Base-by-base conservation (phyloP, 2,113 vertebrate species). In the Rhea americana region DNA sequence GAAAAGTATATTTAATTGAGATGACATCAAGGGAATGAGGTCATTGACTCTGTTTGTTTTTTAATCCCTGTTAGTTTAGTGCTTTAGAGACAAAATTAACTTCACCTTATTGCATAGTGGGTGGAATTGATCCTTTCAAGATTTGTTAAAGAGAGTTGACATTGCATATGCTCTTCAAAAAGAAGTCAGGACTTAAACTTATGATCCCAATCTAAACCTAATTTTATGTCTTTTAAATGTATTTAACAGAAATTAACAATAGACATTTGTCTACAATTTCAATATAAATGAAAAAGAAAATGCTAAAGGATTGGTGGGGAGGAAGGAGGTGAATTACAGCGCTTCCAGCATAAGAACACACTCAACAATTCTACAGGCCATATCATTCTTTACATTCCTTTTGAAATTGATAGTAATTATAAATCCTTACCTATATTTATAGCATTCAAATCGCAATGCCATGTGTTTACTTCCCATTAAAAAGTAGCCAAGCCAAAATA, bases 1-100 rank as follows among this genome's bases (percentile, higher is more conserved):
- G 26, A 93, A 78, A 93, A 95, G 88, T 90, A 9, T 93, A 93
- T 94, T 95, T 94, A 83, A 93, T 28, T 67, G 92, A 93, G 63
- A 90, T 90, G 80, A 90, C 92, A 92, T 96, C 94, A 94, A 96
- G 90, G 86, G 77, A 94, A 90, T 95, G 93, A 96, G 90, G 88
- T 95, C 90, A 95, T 26, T 85, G 86, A 87, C 84, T 90, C 73
- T 91, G 83, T 93, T 94, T 96, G 91, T 50, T 96, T 96, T 96
- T 89, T 87, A 95, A 92, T 85, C 88, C 56, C 71, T 77, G 59
- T 93, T 92, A 94, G 94, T 79, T 96, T 90, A 94, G 63, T 63
- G 86, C 50, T 66, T 89, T 89, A 82, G 86, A 80, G 89, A 78
- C 67, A 81, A 90, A 95, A 93, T 94, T 94, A 95, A 95, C 90